Evolutionary conservation across 2,888 invertebrate species (phyloP).

Genomic region (Dendrolimus houi): DNA sequence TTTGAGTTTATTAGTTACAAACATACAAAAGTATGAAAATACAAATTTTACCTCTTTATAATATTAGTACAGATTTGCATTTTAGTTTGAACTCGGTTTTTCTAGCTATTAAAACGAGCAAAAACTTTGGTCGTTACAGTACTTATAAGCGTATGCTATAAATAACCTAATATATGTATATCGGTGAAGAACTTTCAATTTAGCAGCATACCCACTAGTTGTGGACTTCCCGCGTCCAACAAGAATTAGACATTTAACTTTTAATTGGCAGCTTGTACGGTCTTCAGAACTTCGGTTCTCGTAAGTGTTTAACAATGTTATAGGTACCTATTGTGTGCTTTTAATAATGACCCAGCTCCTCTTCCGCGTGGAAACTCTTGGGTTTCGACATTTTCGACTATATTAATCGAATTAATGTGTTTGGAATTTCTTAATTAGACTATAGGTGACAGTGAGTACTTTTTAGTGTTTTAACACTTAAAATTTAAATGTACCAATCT

Average conservation of each 20-base stretch:
- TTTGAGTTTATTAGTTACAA: too few species aligned
- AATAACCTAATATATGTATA: constrained; percentile 2
- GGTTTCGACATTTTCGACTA: constrained; percentile 9
- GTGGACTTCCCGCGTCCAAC: constrained; percentile 64
- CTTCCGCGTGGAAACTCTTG: constrained; percentile 16
- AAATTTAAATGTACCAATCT: too few species aligned
- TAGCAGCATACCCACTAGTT: constrained; percentile 46
- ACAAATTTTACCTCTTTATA: too few species aligned
- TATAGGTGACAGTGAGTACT: background rate
- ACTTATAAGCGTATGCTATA: too few species aligned
- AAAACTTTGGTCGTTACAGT: too few species aligned
- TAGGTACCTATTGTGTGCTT: constrained; percentile 29
- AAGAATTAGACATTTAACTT: constrained; percentile 76
- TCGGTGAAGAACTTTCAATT: constrained; percentile 53
- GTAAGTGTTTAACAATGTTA: constrained; percentile 71
- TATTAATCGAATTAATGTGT: background rate
- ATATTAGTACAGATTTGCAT: too few species aligned
- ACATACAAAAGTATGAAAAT: too few species aligned
- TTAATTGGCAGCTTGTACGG: constrained; percentile 73
- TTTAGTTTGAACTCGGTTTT: too few species aligned
- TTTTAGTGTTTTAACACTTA: too few species aligned
- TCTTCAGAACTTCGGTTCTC: constrained; percentile 60
- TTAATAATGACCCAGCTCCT: constrained; percentile 39
- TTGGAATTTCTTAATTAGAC: background rate
- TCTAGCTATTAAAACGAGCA: too few species aligned